Conservation (phyloP, 2,888 invertebrate genomes). For the Euplagia quadripunctaria region DNA sequence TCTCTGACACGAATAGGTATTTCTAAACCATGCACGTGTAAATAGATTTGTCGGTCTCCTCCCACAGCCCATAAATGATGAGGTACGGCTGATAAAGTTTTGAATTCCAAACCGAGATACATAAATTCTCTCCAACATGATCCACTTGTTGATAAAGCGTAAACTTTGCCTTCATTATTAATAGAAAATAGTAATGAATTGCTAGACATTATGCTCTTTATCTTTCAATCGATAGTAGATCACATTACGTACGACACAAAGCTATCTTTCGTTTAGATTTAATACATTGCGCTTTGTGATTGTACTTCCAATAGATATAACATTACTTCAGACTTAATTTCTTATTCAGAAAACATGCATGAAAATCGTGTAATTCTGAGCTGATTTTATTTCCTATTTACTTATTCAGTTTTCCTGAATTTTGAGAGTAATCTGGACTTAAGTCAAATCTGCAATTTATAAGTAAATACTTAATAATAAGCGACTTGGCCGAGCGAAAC, state of each 20-base stretch:
- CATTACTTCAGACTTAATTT: background rate
- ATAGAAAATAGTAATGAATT: slow-evolving; percentile 93
- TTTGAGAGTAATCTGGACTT: background rate
- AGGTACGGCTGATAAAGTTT: slow-evolving; percentile 94
- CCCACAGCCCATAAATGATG: slow-evolving; percentile 97
- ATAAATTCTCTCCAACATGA: slow-evolving; percentile 95
- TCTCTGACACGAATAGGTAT: slow-evolving; percentile 96
- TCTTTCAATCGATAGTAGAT: background rate
- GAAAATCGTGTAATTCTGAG: background rate
- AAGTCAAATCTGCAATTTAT: background rate
- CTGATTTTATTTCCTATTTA: background rate
- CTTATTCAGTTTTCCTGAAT: background rate
- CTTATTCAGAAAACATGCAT: background rate
- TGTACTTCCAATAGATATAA: background rate
- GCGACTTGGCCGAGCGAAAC: background rate
- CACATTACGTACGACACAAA: background rate
- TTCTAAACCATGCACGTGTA: slow-evolving; percentile 96
- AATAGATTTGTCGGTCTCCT: slow-evolving; percentile 96
- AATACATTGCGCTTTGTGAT: background rate
- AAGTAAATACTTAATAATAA: background rate
- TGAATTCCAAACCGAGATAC: slow-evolving; percentile 95
- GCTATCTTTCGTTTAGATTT: background rate
- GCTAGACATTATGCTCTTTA: slow-evolving; percentile 79
- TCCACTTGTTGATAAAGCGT: slow-evolving; percentile 93
- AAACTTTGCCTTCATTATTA: slow-evolving; percentile 95